Conservation (phyloP, 2,113 vertebrate species). For the Acanthisitta chloris region DNA sequence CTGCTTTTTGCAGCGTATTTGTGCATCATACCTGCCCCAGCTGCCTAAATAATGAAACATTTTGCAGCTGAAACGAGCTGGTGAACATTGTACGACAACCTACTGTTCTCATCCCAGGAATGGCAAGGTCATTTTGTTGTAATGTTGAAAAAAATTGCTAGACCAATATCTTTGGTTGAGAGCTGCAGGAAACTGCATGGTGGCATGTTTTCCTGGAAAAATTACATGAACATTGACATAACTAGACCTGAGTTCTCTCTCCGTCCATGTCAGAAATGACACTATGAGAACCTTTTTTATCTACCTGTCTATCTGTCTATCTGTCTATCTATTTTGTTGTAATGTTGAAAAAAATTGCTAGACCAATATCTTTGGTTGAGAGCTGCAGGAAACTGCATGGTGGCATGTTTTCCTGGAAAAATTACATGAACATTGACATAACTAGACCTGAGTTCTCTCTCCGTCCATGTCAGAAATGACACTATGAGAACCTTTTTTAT, state of each 20-base stretch:
- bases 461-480: neutral
- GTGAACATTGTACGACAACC: neutral
- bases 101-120: neutral
- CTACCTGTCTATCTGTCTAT: neutral
- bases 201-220: neutral
- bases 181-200: neutral
- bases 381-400: neutral
- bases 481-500: neutral
- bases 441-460: neutral
- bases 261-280: neutral
- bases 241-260: neutral
- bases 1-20: too few species aligned
- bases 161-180: neutral
- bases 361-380: neutral
- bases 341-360: neutral
- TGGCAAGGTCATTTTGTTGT: neutral
- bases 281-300: neutral
- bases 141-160: neutral
- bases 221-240: neutral
- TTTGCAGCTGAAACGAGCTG: neutral
- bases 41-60: rapidly evolving
- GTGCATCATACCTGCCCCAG: neutral
- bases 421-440: neutral
- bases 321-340: neutral
- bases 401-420: neutral